Evolutionary conservation across 2,797 vertebrate genomes (phyloP), one percentile per base, ranked within the genome.

Genomic region (Coendou prehensilis): DNA sequence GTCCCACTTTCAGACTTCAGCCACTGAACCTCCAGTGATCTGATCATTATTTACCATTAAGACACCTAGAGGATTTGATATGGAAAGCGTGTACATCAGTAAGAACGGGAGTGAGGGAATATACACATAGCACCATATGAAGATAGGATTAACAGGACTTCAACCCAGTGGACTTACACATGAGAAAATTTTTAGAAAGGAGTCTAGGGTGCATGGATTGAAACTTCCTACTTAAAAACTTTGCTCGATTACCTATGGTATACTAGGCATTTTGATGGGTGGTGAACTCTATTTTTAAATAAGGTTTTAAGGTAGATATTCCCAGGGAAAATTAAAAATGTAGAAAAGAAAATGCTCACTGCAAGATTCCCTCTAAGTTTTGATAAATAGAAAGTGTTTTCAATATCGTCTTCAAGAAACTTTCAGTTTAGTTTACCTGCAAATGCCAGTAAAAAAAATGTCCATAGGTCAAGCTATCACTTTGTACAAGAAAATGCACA

Each of bases 61-160:
- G 61, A 41, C 1, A 67, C 1, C 33, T 1, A 28, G 18, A 78
- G 61, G 9, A 79, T 33, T 52, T 86, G n/a, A 52, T 52, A 89
- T 56, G 2, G n/a, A 73, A 59, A 87, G 14, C 0, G 9, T 9
- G 13, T 4, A 50, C 47, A 13, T 15, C 45, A 56, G 52, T 30
- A 52, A 41, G 17, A 2, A 50, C 50, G 23, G 5, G 13, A 47
- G 13, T 30, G 33, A 67, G 18, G 13, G 3, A 41, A 4, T 5
- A 11, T 14, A 14, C 4, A 22, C 1, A 28, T 20, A 2, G 7
- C 37, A 28, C 4, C 37, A 17, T 45, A 15, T 11, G 2, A 64
- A 59, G 6, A 18, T 33, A 50, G 33, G 6, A 10, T n/a, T 59
- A 57, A 64, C 15, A 22, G 41, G 63, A 37, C 17, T 64, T 82